Evolutionary conservation across 2,113 vertebrate species (phyloP), one percentile per base, ranked within the genome.

Genomic region (Oophaga pumilio): DNA sequence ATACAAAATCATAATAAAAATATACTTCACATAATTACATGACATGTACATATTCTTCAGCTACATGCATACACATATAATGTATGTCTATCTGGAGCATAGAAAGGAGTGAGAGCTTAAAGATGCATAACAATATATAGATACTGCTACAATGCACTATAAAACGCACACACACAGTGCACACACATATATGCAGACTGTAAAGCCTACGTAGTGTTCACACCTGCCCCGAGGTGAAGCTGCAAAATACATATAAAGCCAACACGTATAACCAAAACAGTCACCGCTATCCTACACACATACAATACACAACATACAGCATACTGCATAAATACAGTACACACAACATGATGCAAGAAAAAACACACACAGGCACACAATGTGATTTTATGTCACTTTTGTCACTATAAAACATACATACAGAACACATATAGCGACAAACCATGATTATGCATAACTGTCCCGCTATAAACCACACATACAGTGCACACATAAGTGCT

Each of bases 1-100:
- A 85, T 43, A 76, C 60, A 59, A 59, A 76, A 59, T 60, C 59
- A 80, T 52, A 68, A 33, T 15, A 82, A 68, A 64, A 64, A 69
- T 26, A 69, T 14, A 53, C 5, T 69, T 69, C 52, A 64, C 81
- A 69, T 52, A 4, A 83, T 68, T 26, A 68, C 49, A 83, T 26
- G 53, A 68, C 81, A 82, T 24, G 49, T 68, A 52, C 68, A 69
- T 83, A 15, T 71, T 33, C 17, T 4, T 5, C 8, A 9, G 12
- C 78, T 10, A 4, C 59, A 78, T 66, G 59, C 22, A 57, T 53
- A 20, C 66, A 53, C 2, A 69, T 28, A 28, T 22, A 68, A 85
- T 1, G 20, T 43, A 59, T 13, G 56, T 12, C 26, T 60, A 60
- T 24, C 26, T 49, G 11, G 50, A 13, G 24, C 43, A 17, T 50